These are phyloP conservation scores for Apostichopus japonicus DNA, from an alignment of 35 echinoderm and acorn worm species.

Conservation along the genomic window DNA sequence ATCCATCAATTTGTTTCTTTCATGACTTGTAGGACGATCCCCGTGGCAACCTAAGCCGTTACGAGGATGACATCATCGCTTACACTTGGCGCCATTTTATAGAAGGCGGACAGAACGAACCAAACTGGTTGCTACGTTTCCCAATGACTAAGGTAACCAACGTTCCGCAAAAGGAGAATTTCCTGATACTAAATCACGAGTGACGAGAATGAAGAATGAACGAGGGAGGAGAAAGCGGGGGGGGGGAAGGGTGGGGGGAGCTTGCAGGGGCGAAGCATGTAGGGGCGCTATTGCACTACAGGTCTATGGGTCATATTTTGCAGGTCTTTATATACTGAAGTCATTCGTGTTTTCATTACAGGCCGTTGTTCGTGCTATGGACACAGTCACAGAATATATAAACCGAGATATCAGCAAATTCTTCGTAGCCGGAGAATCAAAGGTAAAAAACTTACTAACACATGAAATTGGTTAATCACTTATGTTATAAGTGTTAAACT, in stretches of 20 bases:
- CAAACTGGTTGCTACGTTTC: conserved; percentile 74
- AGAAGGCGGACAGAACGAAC: conserved; percentile 63
- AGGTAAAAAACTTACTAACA: not conserved
- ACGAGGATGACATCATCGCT: conserved; percentile 82
- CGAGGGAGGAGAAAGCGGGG: no score
- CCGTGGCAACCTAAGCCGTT: conserved; percentile 47
- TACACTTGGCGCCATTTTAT: conserved; percentile 84
- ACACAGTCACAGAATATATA: conserved; percentile 34
- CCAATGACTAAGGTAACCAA: conserved; percentile 75
- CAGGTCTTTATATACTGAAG: not conserved
- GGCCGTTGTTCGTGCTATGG: conserved; percentile 58
- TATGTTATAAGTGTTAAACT: no score
- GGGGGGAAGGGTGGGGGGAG: no score
- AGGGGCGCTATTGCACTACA: no score
- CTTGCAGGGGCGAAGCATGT: no score
- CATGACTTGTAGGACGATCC: conserved; percentile 17
- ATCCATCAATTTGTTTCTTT: not conserved
- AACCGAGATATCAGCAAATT: conserved; percentile 38
- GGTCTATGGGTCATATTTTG: no score
- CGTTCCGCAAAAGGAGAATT: no score
- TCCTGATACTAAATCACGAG: no score
- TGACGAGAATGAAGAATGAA: no score
- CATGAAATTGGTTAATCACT: not conserved
- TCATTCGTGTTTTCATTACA: not conserved
- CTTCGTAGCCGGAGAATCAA: conserved; percentile 56